Base-by-base conservation (phyloP, 1,140 invertebrate genomes). In the Pseudomyrmex concolor region DNA sequence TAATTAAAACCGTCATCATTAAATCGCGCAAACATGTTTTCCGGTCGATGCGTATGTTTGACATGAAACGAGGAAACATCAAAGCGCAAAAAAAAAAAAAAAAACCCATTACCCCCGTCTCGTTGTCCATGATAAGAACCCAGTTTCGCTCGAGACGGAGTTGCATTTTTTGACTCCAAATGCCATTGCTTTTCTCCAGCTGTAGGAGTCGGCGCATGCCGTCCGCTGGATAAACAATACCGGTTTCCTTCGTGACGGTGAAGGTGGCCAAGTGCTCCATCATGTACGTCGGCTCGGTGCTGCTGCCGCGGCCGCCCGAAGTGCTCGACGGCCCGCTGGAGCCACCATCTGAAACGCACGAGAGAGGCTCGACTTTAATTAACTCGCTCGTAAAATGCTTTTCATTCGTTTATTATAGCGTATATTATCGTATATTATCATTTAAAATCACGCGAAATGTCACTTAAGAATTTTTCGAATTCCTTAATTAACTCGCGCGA, bases 131-230 rank as follows among this genome's bases (percentile, higher is more conserved):
- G 68, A 99, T 98, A 22, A 99, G 95, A 74, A 99, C 97, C 97
- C 97, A 98, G 88, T 96, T 96, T 64, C 97, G 96, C 90, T 99
- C 98, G 57, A 99, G 94, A 86, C 97, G 96, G 51, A 99, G 94
- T 90, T 98, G 96, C 98, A 99, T 99, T 92, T 99, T 99, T 94
- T 99, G 99, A 51, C 98, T 99, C 99, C 99, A 99, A 92, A 99
- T 99, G 88, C 98, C 98, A 89, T 98, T 99, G 48, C 98, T 98
- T 94, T 99, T 99, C 95, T 99, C 99, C 94, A 99, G 96, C 93
- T 99, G 98, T 25, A 99, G 95, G 62, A 99, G 95, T 55, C 98
- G 95, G 22, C 98, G 95, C 96, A 99, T 98, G n/a, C 99, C 99
- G 95, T 99, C 99, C 9, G 97, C 96, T 8, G 97, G 97, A 94